Evolutionary conservation across 2,888 invertebrate genomes (phyloP), one percentile per base, ranked within the genome.

Genomic region (Caenorhabditis becei): DNA sequence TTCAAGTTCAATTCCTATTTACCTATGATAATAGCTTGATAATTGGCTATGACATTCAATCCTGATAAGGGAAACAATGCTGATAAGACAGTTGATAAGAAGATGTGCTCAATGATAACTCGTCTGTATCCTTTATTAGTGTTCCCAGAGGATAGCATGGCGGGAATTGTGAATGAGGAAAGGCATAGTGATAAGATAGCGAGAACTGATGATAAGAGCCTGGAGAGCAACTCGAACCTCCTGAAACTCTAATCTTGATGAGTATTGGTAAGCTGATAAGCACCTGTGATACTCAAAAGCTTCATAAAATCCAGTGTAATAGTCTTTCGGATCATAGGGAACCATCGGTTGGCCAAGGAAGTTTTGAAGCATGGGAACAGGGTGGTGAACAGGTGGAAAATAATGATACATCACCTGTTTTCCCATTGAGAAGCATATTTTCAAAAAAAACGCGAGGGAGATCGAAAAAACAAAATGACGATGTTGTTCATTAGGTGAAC

Each of bases 21-120:
- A 65, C 63, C 63, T 14, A 51, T 65, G 28, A 65, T 11, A 3
- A 65, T 23, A 14, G 28, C 8, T 23, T 23, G 28, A 35, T 51
- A 65, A 35, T 65, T 65, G 3, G 63, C 20, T 16, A 51, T 4
- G 18, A 65, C 51, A 1, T 28, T 51, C 23, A 65, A 16, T 20
- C 63, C 63, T 35, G 51, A 51, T 2, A 53, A 5, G 5, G 63
- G 63, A 35, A 65, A 65, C 23, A 65, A 7, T 5, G 51, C 5
- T 1, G 63, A 65, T 2, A 65, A 20, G 16, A 51, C 24, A 8
- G 63, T 51, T 1, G 63, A 51, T 5, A 35, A 16, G 8, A 51
- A 14, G 18, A 65, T 65, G 51, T 65, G 63, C 20, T 32, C 35
- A 7, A 65, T 35, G 10, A 65, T 35, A 24, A 35, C 23, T 35